Evolutionary conservation across 2,113 vertebrate genomes (phyloP).

Genomic region (Corythornis vintsioides): DNA sequence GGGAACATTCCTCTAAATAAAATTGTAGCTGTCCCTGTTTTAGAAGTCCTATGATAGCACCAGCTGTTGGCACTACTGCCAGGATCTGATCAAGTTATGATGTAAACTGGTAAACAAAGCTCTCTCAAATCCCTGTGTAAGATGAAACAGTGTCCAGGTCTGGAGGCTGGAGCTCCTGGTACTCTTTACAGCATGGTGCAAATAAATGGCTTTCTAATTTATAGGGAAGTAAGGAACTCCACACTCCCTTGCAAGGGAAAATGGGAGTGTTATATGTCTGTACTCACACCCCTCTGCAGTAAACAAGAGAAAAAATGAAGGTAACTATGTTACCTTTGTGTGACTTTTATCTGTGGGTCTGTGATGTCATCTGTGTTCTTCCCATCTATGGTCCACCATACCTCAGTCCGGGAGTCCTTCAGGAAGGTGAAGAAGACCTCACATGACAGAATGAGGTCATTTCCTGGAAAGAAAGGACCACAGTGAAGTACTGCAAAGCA

Average conservation of each 20-base stretch:
- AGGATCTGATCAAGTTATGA: background rate
- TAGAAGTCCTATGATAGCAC: background rate
- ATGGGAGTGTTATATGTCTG: background rate
- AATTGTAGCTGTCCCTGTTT: background rate
- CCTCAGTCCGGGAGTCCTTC: constrained; percentile 69
- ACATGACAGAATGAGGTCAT: constrained; percentile 77
- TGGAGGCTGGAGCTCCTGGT: background rate
- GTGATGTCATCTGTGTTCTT: constrained; percentile 75
- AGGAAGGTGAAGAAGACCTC: constrained; percentile 79
- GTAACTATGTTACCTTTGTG: constrained; percentile 53
- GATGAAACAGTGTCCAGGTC: background rate
- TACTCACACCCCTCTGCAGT: background rate
- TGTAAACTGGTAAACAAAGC: background rate
- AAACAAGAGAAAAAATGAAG: background rate
- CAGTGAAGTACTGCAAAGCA: background rate
- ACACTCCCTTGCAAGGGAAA: background rate
- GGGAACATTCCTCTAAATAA: background rate
- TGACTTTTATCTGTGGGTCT: constrained; percentile 69
- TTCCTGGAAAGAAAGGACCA: constrained; percentile 56
- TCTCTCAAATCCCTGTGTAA: background rate
- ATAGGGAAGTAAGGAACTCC: background rate
- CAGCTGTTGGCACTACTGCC: background rate
- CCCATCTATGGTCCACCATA: constrained; percentile 94
- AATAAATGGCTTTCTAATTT: background rate
- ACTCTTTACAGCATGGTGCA: background rate